phyloP scores from a whole-genome alignment of 2,888 invertebrate species.

The Drosophila phalerata region DNA sequence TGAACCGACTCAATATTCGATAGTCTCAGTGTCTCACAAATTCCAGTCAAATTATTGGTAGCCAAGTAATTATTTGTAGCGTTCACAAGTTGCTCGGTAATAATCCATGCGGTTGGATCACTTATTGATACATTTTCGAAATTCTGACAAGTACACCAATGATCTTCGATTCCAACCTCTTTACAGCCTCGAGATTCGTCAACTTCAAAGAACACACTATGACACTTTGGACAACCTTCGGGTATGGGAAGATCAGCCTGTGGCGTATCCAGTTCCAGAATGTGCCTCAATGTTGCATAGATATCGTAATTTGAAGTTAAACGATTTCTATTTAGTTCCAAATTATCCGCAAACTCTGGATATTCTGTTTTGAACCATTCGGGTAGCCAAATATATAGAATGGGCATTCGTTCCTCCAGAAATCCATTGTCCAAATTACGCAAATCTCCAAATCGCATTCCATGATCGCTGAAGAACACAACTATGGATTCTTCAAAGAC shows the following conservation, averaged over 20 bases:
- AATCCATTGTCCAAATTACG: slow-evolving; percentile 89
- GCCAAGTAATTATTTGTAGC: slow-evolving; percentile 69
- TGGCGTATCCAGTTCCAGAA: slow-evolving; percentile 49
- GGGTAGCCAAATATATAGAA: slow-evolving; percentile 90
- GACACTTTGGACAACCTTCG: slow-evolving; percentile 88
- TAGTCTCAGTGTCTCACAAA: slow-evolving; percentile 56
- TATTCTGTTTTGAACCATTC: slow-evolving; percentile 87
- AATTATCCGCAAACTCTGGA: slow-evolving; percentile 86
- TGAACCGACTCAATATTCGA: slow-evolving; percentile 19
- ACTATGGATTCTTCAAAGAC: slow-evolving; percentile 89
- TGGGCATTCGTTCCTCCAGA: slow-evolving; percentile 92
- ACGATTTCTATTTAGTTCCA: slow-evolving; percentile 88
- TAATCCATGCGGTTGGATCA: slow-evolving; percentile 7
- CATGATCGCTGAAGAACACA: slow-evolving; percentile 92
- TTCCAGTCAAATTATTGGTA: slow-evolving; percentile 37
- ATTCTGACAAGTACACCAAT: slow-evolving; percentile 90
- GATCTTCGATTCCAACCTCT: slow-evolving; percentile 89
- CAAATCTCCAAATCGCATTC: slow-evolving; percentile 90
- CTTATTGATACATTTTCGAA: not conserved
- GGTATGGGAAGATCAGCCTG: slow-evolving; percentile 39
- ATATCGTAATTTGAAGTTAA: slow-evolving; percentile 85
- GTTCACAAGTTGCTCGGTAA: slow-evolving; percentile 55
- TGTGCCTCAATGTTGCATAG: slow-evolving; percentile 52
- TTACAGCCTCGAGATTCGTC: slow-evolving; percentile 88
- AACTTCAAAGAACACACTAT: slow-evolving; percentile 88